phyloP scores from a whole-genome alignment of 1,140 invertebrate genomes.

The Homalodisca vitripennis region DNA sequence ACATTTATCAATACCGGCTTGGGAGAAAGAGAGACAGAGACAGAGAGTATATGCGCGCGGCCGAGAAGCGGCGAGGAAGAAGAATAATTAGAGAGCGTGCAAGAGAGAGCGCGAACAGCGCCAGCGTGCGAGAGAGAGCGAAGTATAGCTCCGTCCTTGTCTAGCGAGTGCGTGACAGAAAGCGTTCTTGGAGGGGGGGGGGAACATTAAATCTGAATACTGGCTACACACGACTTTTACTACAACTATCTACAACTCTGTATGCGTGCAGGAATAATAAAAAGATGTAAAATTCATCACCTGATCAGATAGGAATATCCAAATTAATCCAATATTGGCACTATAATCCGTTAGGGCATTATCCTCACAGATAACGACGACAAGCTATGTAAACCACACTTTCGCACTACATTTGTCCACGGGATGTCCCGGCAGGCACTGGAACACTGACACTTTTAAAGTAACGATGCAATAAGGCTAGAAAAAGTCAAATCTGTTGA shows the following conservation, averaged over 20 bases:
- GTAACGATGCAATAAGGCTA: too few relatives aligned
- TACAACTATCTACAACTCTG: conserved; percentile 4
- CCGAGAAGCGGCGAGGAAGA: conserved; percentile 17
- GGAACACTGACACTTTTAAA: not conserved
- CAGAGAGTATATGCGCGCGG: conserved; percentile 1
- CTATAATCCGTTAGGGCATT: not conserved
- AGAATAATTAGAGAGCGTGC: conserved; percentile 14
- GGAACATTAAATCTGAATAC: not conserved
- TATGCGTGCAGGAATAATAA: not conserved
- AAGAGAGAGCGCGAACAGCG: conserved; percentile 16
- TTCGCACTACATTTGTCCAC: too few relatives aligned
- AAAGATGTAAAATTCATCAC: not conserved
- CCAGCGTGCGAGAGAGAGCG: conserved; percentile 13
- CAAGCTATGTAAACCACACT: too few relatives aligned
- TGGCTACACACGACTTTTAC: not conserved
- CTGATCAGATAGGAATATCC: not conserved
- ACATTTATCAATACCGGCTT: not conserved
- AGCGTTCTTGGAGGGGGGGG: not conserved
- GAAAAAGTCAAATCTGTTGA: too few relatives aligned
- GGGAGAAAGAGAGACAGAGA: not conserved
- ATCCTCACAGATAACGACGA: too few relatives aligned
- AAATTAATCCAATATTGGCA: conserved; percentile 1
- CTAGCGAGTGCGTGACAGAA: conserved; percentile 1
- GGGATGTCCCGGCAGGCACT: not conserved
- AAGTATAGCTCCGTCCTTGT: not conserved